Conservation (phyloP, 2,113 vertebrate species). For the Rhadina sibilatrix region DNA sequence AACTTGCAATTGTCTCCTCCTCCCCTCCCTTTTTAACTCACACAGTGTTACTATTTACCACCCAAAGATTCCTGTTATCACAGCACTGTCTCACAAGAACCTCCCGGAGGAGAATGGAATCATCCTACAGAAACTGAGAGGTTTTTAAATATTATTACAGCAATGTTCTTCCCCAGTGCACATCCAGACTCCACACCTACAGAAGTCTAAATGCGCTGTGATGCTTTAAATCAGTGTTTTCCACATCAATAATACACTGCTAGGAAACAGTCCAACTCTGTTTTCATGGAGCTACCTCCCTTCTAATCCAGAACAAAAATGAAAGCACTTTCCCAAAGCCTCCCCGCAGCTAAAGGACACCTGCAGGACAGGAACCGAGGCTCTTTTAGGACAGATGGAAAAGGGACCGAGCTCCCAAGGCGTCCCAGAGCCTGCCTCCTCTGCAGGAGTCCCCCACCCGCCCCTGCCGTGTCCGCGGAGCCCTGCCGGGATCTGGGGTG, state of each 20-base stretch:
- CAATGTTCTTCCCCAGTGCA: background rate
- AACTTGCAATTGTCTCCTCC: background rate
- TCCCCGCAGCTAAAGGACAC: background rate
- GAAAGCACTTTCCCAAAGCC: background rate
- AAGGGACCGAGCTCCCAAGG: background rate
- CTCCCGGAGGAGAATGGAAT: background rate
- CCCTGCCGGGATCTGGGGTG: background rate
- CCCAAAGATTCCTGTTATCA: background rate
- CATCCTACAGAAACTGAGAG: background rate
- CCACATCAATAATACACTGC: background rate
- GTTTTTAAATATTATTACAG: background rate
- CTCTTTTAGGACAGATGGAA: background rate
- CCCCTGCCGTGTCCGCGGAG: background rate
- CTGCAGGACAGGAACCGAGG: background rate
- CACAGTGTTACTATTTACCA: background rate
- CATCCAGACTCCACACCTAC: background rate
- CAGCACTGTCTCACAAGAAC: background rate
- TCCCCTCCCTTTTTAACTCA: background rate
- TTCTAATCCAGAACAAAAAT: background rate
- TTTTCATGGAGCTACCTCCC: background rate
- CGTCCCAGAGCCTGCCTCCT: background rate
- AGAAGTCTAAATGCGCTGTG: background rate
- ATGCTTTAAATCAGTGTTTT: background rate
- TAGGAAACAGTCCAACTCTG: fast-evolving
- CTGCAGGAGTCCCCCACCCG: background rate